Conservation (phyloP, 2,797 vertebrate genomes). For the Cyprinodon diabolis region DNA sequence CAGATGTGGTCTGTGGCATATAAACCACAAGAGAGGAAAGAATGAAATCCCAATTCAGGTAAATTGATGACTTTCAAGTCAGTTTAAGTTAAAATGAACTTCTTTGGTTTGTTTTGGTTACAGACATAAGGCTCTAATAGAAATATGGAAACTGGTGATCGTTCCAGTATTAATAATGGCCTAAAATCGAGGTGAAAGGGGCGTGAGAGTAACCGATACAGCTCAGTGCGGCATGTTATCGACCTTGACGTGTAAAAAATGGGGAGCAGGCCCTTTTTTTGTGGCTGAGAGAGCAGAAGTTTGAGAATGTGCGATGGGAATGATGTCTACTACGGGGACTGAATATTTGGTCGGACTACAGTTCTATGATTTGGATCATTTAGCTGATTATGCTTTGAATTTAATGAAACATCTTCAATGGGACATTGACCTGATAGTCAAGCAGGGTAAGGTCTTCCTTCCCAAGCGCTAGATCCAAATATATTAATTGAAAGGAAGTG, state of each 20-base stretch:
- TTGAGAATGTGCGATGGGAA: slow-evolving; percentile 2
- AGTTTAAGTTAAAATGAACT: not conserved
- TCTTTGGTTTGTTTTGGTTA: not conserved
- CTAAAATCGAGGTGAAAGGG: slow-evolving; percentile 11
- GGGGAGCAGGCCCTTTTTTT: slow-evolving; percentile 30
- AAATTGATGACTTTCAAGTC: not conserved
- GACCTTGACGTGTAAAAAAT: slow-evolving; percentile 25
- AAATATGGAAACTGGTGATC: not conserved
- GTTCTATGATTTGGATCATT: not conserved
- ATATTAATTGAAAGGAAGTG: not conserved
- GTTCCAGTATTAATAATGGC: not conserved
- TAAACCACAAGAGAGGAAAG: not conserved
- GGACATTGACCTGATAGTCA: not conserved
- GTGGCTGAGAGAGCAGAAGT: slow-evolving; percentile 16
- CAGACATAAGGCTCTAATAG: not conserved
- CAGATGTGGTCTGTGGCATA: slow-evolving; percentile 35
- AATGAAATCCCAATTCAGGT: not conserved
- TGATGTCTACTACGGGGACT: not conserved
- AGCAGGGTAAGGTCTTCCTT: not conserved
- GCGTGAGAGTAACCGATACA: not conserved
- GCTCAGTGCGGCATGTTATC: slow-evolving; percentile 1
- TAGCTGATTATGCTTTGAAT: not conserved
- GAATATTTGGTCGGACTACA: not conserved
- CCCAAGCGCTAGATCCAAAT: not conserved
- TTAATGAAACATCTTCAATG: not conserved